Percentiles rank a stretch among this genome's conserved stretches.
Conservation (phyloP, 2,797 vertebrate species). For the Setipinna tenuifilis region DNA sequence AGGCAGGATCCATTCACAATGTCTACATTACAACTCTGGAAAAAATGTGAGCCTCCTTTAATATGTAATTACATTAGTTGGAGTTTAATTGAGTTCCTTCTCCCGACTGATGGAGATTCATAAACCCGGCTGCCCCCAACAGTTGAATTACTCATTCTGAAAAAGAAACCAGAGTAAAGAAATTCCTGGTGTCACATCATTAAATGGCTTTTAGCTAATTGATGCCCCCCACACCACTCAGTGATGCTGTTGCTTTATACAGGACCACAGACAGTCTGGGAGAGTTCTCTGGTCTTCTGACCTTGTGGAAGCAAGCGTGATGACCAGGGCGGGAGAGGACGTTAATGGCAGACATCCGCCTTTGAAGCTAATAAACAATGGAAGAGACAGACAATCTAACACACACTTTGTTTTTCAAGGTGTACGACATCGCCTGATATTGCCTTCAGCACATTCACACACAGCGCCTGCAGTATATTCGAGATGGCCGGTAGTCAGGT, state of each 20-base stretch:
- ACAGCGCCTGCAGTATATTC: too few relatives aligned
- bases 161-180: background rate
- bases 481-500: too few relatives aligned
- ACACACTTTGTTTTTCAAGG: background rate
- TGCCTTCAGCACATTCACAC: too few relatives aligned
- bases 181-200: conserved; percentile 29
- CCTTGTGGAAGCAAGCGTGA: background rate
- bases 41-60: conserved; percentile 29
- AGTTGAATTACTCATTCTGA: conserved; percentile 30
- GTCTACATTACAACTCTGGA: conserved; percentile 30
- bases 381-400: background rate
- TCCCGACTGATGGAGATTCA: conserved; percentile 42
- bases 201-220: conserved; percentile 48
- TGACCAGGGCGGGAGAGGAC: background rate
- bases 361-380: background rate
- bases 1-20: background rate
- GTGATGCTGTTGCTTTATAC: background rate
- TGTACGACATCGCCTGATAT: too few relatives aligned
- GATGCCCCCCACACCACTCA: background rate
- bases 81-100: conserved; percentile 43
- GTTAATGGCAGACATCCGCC: background rate
- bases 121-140: conserved; percentile 24
- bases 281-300: too few relatives aligned
- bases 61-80: conserved; percentile 47
- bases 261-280: background rate